Evolutionary conservation across 1,140 invertebrate genomes (phyloP).

Genomic region (Heliothis subflexa): DNA sequence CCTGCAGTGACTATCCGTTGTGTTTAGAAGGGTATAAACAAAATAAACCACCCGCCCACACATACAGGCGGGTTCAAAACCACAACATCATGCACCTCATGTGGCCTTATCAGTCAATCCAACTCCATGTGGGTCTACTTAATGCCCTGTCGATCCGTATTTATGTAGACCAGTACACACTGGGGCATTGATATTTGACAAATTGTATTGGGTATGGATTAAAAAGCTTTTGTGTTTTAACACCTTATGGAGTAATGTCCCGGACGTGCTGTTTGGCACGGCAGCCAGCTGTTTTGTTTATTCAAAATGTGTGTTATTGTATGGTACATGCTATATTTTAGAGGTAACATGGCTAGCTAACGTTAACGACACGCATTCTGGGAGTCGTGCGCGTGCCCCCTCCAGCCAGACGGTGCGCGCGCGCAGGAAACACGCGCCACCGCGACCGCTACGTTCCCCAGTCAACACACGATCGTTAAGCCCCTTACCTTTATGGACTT

Average conservation of each 20-base stretch:
- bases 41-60: conserved; percentile 61
- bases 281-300: conserved; percentile 26
- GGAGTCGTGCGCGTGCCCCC: conserved; percentile 70
- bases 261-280: conserved; percentile 33
- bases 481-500: conserved; percentile 64
- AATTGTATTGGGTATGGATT: background rate
- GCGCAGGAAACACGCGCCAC: conserved; percentile 77
- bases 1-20: conserved; percentile 31
- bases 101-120: conserved; percentile 27
- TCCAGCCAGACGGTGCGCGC: conserved; percentile 48
- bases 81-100: conserved; percentile 50
- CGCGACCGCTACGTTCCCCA: conserved; percentile 34
- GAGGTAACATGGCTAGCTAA: conserved; percentile 45
- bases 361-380: conserved; percentile 57
- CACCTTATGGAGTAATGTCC: conserved; percentile 8
- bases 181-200: background rate
- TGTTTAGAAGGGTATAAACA: conserved; percentile 56
- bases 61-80: conserved; percentile 57
- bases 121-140: conserved; percentile 15
- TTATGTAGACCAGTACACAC: background rate
- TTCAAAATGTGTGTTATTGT: conserved; percentile 19
- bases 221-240: conserved; percentile 14
- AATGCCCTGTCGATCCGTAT: conserved; percentile 20
- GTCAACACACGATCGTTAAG: conserved; percentile 56
- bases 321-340: conserved; percentile 55